Evolutionary conservation across 2,113 vertebrate genomes (phyloP).

Genomic region (Hydrolagus affinis): DNA sequence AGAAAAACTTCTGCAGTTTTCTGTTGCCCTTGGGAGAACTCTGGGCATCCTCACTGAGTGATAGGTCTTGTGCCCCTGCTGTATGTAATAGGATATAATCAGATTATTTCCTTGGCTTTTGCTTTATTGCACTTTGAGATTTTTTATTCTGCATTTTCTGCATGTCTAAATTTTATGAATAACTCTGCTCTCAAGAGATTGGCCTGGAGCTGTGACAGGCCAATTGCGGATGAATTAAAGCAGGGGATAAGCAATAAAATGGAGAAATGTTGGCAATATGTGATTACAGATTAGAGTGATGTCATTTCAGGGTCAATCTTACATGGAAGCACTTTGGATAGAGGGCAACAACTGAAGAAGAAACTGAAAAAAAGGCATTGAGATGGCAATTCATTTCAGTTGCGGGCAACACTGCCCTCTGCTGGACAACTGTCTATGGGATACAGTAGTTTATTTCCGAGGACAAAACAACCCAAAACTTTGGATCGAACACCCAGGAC

Average conservation of each 20-base stretch:
- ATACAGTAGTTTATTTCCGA: not conserved
- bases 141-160: not conserved
- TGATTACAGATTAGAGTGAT: constrained; percentile 47
- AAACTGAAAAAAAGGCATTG: constrained; percentile 37
- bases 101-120: not conserved
- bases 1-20: not conserved
- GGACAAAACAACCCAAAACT: not conserved
- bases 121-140: not conserved
- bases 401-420: constrained; percentile 57
- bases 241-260: constrained; percentile 39
- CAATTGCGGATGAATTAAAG: constrained; percentile 33
- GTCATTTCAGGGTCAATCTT: constrained; percentile 46
- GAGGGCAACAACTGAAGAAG: constrained; percentile 41
- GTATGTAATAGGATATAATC: not conserved
- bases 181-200: constrained; percentile 37
- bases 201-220: constrained; percentile 35
- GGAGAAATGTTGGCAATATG: constrained; percentile 40
- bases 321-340: constrained; percentile 38
- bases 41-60: not conserved
- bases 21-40: not conserved
- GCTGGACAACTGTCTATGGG: constrained; percentile 41
- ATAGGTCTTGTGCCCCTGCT: not conserved
- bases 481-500: not conserved
- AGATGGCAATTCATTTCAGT: constrained; percentile 35
- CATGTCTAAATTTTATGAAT: constrained; percentile 37